Evolutionary conservation across 1,140 invertebrate genomes (phyloP), one percentile per base, ranked within the genome.

Genomic region (Caenorhabditis latens): DNA sequence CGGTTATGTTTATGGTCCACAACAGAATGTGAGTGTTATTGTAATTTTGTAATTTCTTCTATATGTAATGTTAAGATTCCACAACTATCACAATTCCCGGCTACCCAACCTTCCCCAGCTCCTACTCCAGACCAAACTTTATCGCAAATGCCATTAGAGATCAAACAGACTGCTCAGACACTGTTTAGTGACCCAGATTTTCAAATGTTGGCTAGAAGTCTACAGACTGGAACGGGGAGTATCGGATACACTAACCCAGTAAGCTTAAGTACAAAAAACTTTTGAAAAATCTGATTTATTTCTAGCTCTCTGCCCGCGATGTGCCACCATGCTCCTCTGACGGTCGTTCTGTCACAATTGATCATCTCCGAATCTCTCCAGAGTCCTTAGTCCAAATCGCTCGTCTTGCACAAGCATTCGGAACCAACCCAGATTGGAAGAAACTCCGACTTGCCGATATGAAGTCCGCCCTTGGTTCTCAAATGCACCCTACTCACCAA

Each of bases 381-480:
- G 71, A 79, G 50, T 79, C 71, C 14, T 46, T 79, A 14, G 71
- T 79, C 21, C 71, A 79, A 79, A 79, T 79, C 24, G 71, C 71
- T 32, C 71, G 71, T 21, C 71, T 79, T 24, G 71, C 71, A 2
- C 71, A 79, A 79, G 71, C 71, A 3, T 79, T 79, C 21, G 71
- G 71, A 79, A 50, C 71, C n/a, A 79, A 79, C n/a, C 71, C 71
- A 24, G 71, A 79, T 79, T 79, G 71, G 71, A 79, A 79, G 19
- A 79, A 79, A 24, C 46, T 79, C 4, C 43, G 71, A 24, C 21
- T 79, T 3, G 46, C 71, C n/a, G 71, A 79, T n/a, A 79, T 79
- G 71, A 79, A 79, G 50, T 79, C 71, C 13, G 71, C 71, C 19
- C 13, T 79, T 0, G 71, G 46, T 3, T 19, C 19, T 4, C 71